Evolutionary conservation across 2,888 invertebrate species (phyloP), one percentile per base, ranked within the genome.

Genomic region (Drosophila gaucha): DNA sequence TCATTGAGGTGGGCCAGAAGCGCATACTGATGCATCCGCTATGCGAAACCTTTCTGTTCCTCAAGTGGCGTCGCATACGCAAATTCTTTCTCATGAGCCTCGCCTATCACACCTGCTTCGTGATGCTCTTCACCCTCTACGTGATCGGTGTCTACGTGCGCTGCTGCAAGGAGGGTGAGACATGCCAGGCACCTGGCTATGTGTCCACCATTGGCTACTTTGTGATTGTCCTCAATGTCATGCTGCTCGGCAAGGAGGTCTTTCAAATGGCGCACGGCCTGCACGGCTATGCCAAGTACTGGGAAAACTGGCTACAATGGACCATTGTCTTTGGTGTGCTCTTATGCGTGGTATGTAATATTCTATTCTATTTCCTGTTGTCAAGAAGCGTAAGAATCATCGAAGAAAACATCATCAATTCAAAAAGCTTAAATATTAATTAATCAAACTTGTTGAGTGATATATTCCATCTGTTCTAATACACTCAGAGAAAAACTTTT

Each of bases 301-400:
- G 96, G 96, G 97, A 97, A 90, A 97, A 97, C 90, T 96, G 95
- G 94, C 92, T 97, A 46, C 96, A 97, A 89, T 95, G 96, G 94
- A 92, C 95, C 18, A 96, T 97, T 49, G 95, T 96, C 52, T 89
- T 95, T 36, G 94, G 95, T 67, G 95, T 96, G 1, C 94, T 95
- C 83, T 90, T 94, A 46, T 95, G 95, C 88, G 94, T 94, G 64
- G 94, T 94, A 90, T 91, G 92, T 8, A n/a, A n/a, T n/a, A n/a
- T n/a, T n/a, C n/a, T n/a, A n/a, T n/a, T n/a, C n/a, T n/a, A n/a
- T n/a, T n/a, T n/a, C n/a, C n/a, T n/a, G n/a, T n/a, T n/a, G n/a
- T n/a, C n/a, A n/a, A n/a, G n/a, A n/a, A n/a, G n/a, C n/a, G n/a
- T n/a, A n/a, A n/a, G n/a, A n/a, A n/a, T n/a, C n/a, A 9, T 26